A percentile compares a stretch with the other conserved stretches of the same genome.
phyloP scores from a whole-genome alignment of 2,888 invertebrate species.

The Lingula anatina region DNA sequence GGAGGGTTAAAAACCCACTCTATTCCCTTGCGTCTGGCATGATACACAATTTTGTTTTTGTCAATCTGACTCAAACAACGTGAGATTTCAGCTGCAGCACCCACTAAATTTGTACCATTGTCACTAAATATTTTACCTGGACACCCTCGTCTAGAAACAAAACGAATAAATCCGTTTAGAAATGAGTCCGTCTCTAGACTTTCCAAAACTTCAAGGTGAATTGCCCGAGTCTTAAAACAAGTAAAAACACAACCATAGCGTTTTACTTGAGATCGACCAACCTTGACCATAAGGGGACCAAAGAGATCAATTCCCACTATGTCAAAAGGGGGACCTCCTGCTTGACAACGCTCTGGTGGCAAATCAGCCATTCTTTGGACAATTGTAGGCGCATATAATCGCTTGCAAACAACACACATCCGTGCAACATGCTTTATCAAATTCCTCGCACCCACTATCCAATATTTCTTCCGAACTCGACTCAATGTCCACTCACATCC shows the following conservation, averaged over 20 bases:
- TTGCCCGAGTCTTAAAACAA: constrained; percentile 1
- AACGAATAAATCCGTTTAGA: background rate
- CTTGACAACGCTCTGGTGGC: background rate
- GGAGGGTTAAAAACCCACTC: constrained; percentile 5
- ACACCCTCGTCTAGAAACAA: background rate
- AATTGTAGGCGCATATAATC: too few relatives aligned
- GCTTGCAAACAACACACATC: too few relatives aligned
- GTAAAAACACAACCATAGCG: constrained; percentile 6
- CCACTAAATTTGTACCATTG: constrained; percentile 16
- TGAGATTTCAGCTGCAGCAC: constrained; percentile 7
- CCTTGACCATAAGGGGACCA: constrained; percentile 4
- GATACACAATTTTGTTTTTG: background rate
- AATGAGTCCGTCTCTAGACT: constrained; percentile 3
- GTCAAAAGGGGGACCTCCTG: background rate
- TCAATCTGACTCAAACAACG: constrained; percentile 4
- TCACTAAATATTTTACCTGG: constrained; percentile 4
- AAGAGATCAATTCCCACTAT: constrained; percentile 6
- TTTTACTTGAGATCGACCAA: constrained; percentile 2
- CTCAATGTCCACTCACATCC: too few relatives aligned
- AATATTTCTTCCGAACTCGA: too few relatives aligned
- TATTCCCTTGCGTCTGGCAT: background rate
- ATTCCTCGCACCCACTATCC: too few relatives aligned
- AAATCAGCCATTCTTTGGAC: constrained; percentile 5
- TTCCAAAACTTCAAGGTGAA: constrained; percentile 2
- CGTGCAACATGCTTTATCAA: too few relatives aligned